Percentiles rank a stretch among this genome's conserved stretches.
phyloP scores from a whole-genome alignment of 2,888 invertebrate species.

The Folsomia candida region DNA sequence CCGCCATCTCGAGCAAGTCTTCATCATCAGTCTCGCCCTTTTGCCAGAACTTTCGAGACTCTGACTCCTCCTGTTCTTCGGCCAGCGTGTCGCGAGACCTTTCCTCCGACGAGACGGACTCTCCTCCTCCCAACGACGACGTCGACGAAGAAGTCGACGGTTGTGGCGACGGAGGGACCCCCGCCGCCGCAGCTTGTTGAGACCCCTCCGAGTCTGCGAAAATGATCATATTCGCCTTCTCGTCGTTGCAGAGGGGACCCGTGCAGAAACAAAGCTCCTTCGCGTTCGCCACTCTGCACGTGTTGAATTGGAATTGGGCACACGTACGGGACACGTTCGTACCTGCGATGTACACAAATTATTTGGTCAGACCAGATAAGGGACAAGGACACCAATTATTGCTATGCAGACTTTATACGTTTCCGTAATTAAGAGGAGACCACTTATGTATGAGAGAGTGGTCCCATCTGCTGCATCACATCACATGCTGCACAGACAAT shows the following conservation, averaged over 20 bases:
- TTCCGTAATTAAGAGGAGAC: too few relatives aligned
- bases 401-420: too few relatives aligned
- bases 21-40: slow-evolving; percentile 45
- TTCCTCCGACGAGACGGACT: slow-evolving; percentile 24
- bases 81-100: slow-evolving; percentile 20
- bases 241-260: slow-evolving; percentile 35
- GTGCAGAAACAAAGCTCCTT: slow-evolving; percentile 43
- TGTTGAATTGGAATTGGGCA: slow-evolving; percentile 31
- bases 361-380: too few relatives aligned
- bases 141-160: not conserved
- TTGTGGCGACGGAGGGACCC: not conserved
- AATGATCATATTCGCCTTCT: slow-evolving; percentile 22
- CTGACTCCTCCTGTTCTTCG: slow-evolving; percentile 35
- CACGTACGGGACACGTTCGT: slow-evolving; percentile 40
- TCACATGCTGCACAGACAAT: too few relatives aligned
- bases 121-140: not conserved
- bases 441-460: too few relatives aligned
- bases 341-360: slow-evolving; percentile 25
- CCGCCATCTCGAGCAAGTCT: slow-evolving; percentile 41
- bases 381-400: too few relatives aligned
- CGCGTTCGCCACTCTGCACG: slow-evolving; percentile 40
- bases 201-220: too few relatives aligned
- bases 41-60: slow-evolving; percentile 27
- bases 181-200: too few relatives aligned
- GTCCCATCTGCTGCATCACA: too few relatives aligned